Evolutionary conservation across 1,140 invertebrate species (phyloP).

Genomic region (Nephila pilipes): DNA sequence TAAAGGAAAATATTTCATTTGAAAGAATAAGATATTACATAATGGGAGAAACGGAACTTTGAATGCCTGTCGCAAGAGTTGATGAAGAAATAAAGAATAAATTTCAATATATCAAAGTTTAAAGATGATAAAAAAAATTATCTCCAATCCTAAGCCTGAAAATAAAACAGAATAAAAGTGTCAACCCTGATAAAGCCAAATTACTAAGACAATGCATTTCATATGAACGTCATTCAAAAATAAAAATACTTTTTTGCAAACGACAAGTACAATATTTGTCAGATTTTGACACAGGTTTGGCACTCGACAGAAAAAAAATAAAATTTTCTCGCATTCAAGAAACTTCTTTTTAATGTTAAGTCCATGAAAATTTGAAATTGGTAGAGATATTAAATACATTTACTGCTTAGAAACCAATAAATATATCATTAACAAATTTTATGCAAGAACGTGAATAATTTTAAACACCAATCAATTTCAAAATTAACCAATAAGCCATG

Average conservation of each 20-base stretch:
- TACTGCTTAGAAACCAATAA: too few species aligned
- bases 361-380: too few species aligned
- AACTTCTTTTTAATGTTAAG: too few species aligned
- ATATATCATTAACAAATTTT: too few species aligned
- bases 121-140: neutral
- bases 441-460: too few species aligned
- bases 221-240: constrained; percentile 12
- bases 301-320: neutral
- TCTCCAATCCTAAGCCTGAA: neutral
- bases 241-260: neutral
- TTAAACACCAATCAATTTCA: too few species aligned
- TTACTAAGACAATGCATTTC: neutral
- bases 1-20: neutral
- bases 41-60: neutral
- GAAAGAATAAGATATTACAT: neutral
- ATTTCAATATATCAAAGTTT: neutral
- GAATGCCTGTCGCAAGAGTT: neutral
- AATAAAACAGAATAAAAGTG: constrained; percentile 19
- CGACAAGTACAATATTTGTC: neutral
- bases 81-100: neutral
- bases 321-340: too few species aligned
- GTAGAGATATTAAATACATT: too few species aligned
- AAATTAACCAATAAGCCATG: too few species aligned
- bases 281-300: neutral
- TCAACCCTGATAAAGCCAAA: neutral